Percentiles rank a stretch among this genome's conserved stretches.
Conservation (phyloP, 2,888 invertebrate genomes). For the Ecdyonurus torrentis region DNA sequence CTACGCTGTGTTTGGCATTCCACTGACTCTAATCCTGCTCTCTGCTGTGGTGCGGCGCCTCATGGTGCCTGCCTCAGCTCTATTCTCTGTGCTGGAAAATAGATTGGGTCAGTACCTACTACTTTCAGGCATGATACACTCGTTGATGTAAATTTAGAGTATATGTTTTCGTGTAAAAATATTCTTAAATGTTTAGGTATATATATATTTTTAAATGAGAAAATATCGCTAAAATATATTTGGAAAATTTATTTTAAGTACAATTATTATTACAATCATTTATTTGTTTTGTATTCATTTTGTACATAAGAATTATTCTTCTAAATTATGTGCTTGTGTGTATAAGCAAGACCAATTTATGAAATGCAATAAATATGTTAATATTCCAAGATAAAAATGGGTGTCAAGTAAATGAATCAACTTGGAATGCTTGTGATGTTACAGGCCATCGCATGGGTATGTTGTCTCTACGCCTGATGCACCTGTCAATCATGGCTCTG, state of each 20-base stretch:
- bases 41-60: constrained; percentile 69
- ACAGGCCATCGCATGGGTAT: constrained; percentile 23
- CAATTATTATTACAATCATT: background rate
- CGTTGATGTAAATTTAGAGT: too few relatives aligned
- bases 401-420: too few relatives aligned
- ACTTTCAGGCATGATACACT: too few relatives aligned
- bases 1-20: constrained; percentile 72
- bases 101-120: constrained; percentile 50
- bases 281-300: background rate
- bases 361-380: too few relatives aligned
- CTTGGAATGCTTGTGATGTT: too few relatives aligned
- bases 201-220: background rate
- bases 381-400: too few relatives aligned
- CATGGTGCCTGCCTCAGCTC: constrained; percentile 50
- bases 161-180: too few relatives aligned
- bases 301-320: background rate
- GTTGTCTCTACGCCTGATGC: constrained; percentile 58
- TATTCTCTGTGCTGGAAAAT: constrained; percentile 51
- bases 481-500: constrained; percentile 43
- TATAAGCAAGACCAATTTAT: too few relatives aligned
- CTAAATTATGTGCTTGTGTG: too few relatives aligned
- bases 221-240: constrained; percentile 13
- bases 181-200: too few relatives aligned
- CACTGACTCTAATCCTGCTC: constrained; percentile 65
- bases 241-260: constrained; percentile 9